These are phyloP conservation scores for Zoanthus solanderi DNA, from an alignment of 92 coral and sea anemone species.

Conservation along the genomic window DNA sequence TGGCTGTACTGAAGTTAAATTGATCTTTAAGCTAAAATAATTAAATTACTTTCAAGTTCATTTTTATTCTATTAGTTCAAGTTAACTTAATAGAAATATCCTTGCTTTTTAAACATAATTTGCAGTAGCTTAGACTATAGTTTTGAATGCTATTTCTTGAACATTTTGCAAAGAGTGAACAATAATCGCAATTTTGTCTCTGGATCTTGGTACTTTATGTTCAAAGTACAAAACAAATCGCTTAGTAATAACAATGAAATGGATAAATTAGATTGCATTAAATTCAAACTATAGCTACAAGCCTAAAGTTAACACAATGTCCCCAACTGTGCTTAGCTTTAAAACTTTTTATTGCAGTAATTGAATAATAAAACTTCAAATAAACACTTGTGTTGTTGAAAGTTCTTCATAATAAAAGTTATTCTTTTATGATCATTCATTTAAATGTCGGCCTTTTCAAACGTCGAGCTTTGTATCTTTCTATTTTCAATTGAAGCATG, in stretches of 20 bases:
- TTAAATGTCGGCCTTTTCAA: background rate
- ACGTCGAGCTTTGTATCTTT: background rate
- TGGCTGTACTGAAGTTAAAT: too few relatives aligned
- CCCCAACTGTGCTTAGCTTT: background rate
- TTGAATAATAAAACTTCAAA: background rate
- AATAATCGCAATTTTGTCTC: too few relatives aligned
- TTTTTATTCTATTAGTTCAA: too few relatives aligned
- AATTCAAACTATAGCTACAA: background rate
- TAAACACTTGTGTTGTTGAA: background rate
- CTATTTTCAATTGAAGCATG: conserved; percentile 37
- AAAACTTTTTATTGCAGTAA: background rate
- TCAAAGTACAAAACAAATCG: background rate
- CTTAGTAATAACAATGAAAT: background rate
- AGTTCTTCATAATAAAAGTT: background rate
- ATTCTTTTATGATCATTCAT: background rate
- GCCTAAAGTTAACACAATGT: background rate
- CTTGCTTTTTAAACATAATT: too few relatives aligned
- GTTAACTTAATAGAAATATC: too few relatives aligned
- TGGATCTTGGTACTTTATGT: too few relatives aligned
- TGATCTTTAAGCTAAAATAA: too few relatives aligned
- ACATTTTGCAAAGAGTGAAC: too few relatives aligned
- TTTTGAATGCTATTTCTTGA: too few relatives aligned
- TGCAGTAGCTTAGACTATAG: too few relatives aligned
- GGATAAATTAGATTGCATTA: background rate
- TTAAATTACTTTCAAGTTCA: too few relatives aligned